Conservation (phyloP, 2,113 vertebrate species). For the Amblyornis subalaris region DNA sequence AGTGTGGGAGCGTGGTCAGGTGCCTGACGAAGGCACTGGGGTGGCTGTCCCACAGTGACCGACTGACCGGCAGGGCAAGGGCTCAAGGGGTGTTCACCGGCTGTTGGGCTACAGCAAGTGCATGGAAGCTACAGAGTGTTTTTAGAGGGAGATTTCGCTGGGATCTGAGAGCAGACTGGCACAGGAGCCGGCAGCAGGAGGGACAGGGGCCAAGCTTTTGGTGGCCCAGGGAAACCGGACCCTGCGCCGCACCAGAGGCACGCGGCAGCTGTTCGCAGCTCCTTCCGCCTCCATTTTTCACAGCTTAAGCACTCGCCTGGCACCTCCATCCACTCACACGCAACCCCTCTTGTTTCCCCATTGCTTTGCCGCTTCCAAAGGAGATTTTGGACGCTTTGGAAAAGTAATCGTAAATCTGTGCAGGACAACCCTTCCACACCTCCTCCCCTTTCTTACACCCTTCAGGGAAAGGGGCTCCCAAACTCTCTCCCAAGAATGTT, state of each 20-base stretch:
- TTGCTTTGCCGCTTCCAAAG: neutral
- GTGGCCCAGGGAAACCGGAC: neutral
- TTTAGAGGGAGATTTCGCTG: accelerated
- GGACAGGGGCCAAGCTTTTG: neutral
- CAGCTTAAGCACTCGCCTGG: neutral
- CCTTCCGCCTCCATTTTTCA: constrained; percentile 43
- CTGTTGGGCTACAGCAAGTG: accelerated
- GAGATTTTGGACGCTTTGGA: neutral
- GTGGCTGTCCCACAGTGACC: neutral
- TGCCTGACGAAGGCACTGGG: accelerated
- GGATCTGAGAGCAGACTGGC: accelerated
- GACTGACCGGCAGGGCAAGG: accelerated
- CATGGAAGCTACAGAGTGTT: accelerated
- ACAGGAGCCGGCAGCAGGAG: neutral
- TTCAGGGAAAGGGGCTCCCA: neutral
- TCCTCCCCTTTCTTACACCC: neutral
- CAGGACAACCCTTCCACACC: accelerated
- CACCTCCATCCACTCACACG: neutral
- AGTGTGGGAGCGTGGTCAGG: accelerated
- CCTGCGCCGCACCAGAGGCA: neutral
- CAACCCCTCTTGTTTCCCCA: neutral
- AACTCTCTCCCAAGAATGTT: accelerated
- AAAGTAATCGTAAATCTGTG: neutral
- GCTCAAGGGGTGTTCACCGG: neutral
- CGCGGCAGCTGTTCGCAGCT: constrained; percentile 17